Conservation (phyloP, 2,797 vertebrate genomes). For the Oryzias dopingdopingensis region DNA sequence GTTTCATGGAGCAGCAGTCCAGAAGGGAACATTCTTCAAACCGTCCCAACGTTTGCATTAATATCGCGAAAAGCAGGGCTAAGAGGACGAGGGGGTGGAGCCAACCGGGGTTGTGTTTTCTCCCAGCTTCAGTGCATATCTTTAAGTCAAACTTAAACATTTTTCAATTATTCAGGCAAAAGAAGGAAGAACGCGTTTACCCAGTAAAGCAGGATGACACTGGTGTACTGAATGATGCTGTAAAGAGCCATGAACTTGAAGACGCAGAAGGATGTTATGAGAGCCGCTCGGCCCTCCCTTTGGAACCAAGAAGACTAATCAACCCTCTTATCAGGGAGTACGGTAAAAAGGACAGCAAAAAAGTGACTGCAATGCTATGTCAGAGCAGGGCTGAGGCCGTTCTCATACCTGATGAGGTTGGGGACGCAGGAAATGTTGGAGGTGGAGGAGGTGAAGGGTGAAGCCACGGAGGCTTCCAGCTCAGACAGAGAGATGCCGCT, state of each 20-base stretch:
- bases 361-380: no score
- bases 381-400: neutral
- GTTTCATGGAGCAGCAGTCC: no score
- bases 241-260: slow-evolving; percentile 99
- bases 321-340: no score
- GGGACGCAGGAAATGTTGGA: slow-evolving; percentile 96
- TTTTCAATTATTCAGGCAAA: no score
- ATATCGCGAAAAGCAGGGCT: no score
- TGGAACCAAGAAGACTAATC: slow-evolving; percentile 9
- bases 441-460: slow-evolving; percentile 94
- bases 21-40: no score
- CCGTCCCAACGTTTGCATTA: no score
- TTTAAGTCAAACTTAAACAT: no score
- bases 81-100: no score
- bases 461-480: slow-evolving; percentile 95
- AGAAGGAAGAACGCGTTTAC: slow-evolving; percentile 70
- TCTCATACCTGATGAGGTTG: slow-evolving; percentile 91
- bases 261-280: slow-evolving; percentile 97
- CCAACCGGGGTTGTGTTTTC: no score
- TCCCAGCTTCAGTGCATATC: no score
- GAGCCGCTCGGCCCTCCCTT: slow-evolving; percentile 95
- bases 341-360: no score
- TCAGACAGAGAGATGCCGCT: slow-evolving; percentile 96
- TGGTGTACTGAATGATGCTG: slow-evolving; percentile 98
- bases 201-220: slow-evolving; percentile 92